A percentile compares a stretch with the other conserved stretches of the same genome.
phyloP scores from a whole-genome alignment of 2,888 invertebrate genomes.

The Microchrysa polita region DNA sequence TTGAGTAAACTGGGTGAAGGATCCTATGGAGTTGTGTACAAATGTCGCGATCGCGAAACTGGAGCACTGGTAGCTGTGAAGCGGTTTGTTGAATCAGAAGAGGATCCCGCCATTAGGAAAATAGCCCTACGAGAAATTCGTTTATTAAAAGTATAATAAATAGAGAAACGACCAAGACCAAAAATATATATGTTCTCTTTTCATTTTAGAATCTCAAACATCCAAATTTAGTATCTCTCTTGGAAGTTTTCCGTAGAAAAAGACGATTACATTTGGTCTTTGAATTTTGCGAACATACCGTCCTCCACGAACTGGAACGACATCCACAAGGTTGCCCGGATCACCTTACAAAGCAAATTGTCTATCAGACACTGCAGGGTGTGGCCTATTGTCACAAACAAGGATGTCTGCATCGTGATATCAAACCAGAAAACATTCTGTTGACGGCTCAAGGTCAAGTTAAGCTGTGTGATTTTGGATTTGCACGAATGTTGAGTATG shows the following conservation, averaged over 20 bases:
- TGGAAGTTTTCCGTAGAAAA: slow-evolving; percentile 97
- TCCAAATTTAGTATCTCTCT: slow-evolving; percentile 94
- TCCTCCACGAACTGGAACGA: slow-evolving; percentile 94
- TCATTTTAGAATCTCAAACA: slow-evolving; percentile 91
- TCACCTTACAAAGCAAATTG: slow-evolving; percentile 87
- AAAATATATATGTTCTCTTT: not conserved
- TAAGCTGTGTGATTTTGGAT: slow-evolving; percentile 97
- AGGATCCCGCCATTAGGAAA: slow-evolving; percentile 95
- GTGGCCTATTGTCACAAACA: slow-evolving; percentile 97
- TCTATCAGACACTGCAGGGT: slow-evolving; percentile 95
- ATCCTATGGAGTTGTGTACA: slow-evolving; percentile 95
- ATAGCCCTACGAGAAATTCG: slow-evolving; percentile 95
- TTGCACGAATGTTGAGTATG: slow-evolving; percentile 92
- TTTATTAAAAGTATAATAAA: slow-evolving; percentile 81
- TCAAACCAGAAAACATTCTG: slow-evolving; percentile 98
- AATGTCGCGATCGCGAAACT: slow-evolving; percentile 93
- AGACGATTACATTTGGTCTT: slow-evolving; percentile 96
- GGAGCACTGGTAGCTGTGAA: slow-evolving; percentile 96
- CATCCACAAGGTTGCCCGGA: slow-evolving; percentile 94
- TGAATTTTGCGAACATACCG: slow-evolving; percentile 97
- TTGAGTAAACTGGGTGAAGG: slow-evolving; percentile 94
- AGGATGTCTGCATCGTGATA: slow-evolving; percentile 94
- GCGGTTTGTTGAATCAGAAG: slow-evolving; percentile 96
- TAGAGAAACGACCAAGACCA: not conserved
- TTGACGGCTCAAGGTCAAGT: slow-evolving; percentile 92